Evolutionary conservation across 2,113 vertebrate species (phyloP), one percentile per base, ranked within the genome.

Genomic region (Pygoscelis antarcticus): DNA sequence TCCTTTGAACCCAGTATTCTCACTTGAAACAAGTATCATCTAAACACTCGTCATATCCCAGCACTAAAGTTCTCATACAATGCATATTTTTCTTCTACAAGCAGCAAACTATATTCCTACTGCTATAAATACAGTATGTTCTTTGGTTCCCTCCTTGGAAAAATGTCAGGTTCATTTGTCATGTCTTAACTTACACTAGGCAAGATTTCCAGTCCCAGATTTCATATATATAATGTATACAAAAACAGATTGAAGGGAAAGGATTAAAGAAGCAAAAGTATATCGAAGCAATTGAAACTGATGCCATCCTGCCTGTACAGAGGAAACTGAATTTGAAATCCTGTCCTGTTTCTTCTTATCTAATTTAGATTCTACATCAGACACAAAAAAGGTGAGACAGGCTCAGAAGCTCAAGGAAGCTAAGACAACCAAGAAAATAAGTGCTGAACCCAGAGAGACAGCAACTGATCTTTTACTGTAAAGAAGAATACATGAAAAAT

Each of bases 91-190:
- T 95, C 84, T 83, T 83, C 70, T 77, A 88, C 75, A 90, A 70
- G 91, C 66, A 91, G 87, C 75, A 97, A 95, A 96, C 89, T 91
- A 54, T 57, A 88, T 96, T 96, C 54, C 87, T 81, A 51, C 89
- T 90, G 71, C 96, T 96, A 97, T 94, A 96, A 97, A 97, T 97
- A 95, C 94, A 88, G 91, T 94, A 94, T 96, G 94, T 91, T 96
- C 96, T 83, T 77, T 64, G 71, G 66, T 83, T 97, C 38, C 87
- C 78, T 96, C 79, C 93, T 83, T 95, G 95, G 89, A 97, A 97
- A 97, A 97, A 96, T 96, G 94, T 97, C 96, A 93, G 94, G 96
- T 96, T 96, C 96, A 97, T 95, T 96, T 94, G 51, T 97, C 95
- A 97, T 93, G 94, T 91, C 95, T 95, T 94, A 95, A 96, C 96